A percentile compares a stretch with the other conserved stretches of the same genome.
Evolutionary conservation across 1,140 invertebrate species (phyloP).

Genomic region (Radopholus similis): DNA sequence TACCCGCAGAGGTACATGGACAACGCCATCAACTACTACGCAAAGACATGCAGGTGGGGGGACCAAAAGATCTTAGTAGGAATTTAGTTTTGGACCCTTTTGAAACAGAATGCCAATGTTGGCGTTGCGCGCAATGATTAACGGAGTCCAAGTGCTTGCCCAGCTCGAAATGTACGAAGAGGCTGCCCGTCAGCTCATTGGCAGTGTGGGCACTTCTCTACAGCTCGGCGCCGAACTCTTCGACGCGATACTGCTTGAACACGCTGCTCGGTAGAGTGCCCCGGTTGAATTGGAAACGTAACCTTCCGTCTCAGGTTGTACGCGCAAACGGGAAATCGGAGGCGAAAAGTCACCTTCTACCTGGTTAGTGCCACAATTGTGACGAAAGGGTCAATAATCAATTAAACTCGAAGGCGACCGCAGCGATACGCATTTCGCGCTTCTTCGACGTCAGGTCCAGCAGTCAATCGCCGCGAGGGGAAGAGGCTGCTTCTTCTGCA

Average conservation of each 20-base stretch:
- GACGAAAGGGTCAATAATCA: too few species aligned
- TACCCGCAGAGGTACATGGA: slow-evolving; percentile 48
- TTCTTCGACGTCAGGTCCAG: background rate
- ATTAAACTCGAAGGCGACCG: background rate
- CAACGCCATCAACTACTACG: slow-evolving; percentile 44
- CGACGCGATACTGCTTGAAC: slow-evolving; percentile 25
- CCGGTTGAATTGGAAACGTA: too few species aligned
- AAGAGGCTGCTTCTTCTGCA: background rate
- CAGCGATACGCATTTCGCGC: background rate
- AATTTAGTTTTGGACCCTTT: slow-evolving; percentile 3
- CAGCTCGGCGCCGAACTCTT: slow-evolving; percentile 19
- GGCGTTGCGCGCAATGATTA: slow-evolving; percentile 27
- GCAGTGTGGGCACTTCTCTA: background rate
- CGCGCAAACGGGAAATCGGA: background rate
- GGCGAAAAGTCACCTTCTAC: slow-evolving; percentile 13
- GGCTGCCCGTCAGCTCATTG: slow-evolving; percentile 26
- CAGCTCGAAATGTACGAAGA: slow-evolving; percentile 29
- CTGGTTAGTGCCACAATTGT: background rate
- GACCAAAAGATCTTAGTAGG: background rate
- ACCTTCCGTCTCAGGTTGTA: too few species aligned
- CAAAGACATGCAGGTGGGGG: slow-evolving; percentile 44
- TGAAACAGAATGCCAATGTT: slow-evolving; percentile 34
- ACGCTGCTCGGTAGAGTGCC: slow-evolving; percentile 29
- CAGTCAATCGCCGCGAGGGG: background rate
- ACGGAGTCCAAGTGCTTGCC: slow-evolving; percentile 5